A percentile compares a stretch with the other conserved stretches of the same genome.
Evolutionary conservation across 2,113 vertebrate species (phyloP).

Genomic region (Apus apus): DNA sequence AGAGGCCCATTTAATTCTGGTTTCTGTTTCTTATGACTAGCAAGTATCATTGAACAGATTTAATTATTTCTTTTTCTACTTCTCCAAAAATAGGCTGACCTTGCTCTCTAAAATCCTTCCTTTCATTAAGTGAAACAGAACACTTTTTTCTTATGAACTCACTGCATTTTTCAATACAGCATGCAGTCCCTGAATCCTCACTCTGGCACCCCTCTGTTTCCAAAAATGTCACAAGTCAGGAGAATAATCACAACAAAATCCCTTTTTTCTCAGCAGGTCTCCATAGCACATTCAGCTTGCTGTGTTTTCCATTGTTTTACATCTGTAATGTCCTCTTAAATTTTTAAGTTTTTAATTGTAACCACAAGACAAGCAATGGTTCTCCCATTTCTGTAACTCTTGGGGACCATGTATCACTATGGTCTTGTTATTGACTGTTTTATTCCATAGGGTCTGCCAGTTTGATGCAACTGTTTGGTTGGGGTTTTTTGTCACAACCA

Average conservation of each 20-base stretch:
- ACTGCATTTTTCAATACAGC: neutral
- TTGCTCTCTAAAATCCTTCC: neutral
- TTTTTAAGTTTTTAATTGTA: slow-evolving; percentile 62
- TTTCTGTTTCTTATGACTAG: neutral
- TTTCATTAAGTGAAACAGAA: neutral
- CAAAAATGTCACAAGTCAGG: slow-evolving; percentile 41
- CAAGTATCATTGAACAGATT: neutral
- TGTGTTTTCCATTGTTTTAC: slow-evolving; percentile 43
- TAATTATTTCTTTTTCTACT: neutral
- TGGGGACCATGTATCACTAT: neutral
- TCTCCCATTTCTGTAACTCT: slow-evolving; percentile 28
- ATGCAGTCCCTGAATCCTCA: neutral
- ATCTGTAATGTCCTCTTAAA: slow-evolving; percentile 28
- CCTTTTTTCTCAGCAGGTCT: slow-evolving; percentile 47
- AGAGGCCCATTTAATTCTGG: neutral
- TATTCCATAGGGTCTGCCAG: neutral
- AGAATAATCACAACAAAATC: slow-evolving; percentile 58
- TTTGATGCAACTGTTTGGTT: neutral
- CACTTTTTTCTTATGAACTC: neutral
- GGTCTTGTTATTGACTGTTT: neutral
- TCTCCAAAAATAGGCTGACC: neutral
- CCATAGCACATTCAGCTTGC: neutral
- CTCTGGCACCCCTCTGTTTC: neutral
- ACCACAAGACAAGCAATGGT: slow-evolving; percentile 36
- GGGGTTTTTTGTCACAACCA: neutral